phyloP scores from a whole-genome alignment of 2,113 vertebrate species.

The Salvelinus fontinalis region DNA sequence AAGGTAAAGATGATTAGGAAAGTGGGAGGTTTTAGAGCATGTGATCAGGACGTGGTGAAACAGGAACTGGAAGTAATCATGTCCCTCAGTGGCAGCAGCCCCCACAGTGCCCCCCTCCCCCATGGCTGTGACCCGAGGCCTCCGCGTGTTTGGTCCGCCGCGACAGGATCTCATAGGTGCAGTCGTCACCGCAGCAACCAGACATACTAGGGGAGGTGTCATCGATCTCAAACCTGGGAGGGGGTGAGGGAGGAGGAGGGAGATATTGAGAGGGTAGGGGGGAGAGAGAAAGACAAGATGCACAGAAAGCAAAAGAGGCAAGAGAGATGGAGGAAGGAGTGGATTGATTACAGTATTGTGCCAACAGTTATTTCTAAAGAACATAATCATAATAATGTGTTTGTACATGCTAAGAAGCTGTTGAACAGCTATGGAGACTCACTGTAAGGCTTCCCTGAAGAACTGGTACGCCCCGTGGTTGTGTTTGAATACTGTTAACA shows the following conservation, averaged over 20 bases:
- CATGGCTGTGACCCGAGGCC: conserved; percentile 79
- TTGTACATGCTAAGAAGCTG: neutral
- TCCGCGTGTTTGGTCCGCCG: conserved; percentile 90
- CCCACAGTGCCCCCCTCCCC: conserved; percentile 82
- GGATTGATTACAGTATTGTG: neutral
- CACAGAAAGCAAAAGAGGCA: neutral
- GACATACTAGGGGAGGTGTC: conserved; percentile 90
- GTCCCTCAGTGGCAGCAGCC: conserved; percentile 86
- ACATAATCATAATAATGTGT: neutral
- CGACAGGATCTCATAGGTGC: conserved; percentile 91
- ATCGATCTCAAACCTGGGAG: conserved; percentile 85
- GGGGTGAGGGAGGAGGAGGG: conserved; percentile 3
- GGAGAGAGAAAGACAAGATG: neutral
- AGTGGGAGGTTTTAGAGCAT: conserved; percentile 8
- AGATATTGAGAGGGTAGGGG: neutral
- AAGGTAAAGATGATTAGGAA: conserved; percentile 6
- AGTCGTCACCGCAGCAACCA: conserved; percentile 90
- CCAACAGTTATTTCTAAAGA: neutral
- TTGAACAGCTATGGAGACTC: conserved; percentile 59
- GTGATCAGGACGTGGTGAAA: conserved; percentile 21
- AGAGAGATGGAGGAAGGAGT: neutral
- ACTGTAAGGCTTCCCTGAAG: conserved; percentile 94
- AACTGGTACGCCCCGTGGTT: conserved; percentile 93
- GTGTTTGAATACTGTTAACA: conserved; percentile 95
- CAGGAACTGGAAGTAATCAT: conserved; percentile 16